Base-by-base conservation (phyloP, 2,797 vertebrate genomes). In the Acanthurus lineatus region DNA sequence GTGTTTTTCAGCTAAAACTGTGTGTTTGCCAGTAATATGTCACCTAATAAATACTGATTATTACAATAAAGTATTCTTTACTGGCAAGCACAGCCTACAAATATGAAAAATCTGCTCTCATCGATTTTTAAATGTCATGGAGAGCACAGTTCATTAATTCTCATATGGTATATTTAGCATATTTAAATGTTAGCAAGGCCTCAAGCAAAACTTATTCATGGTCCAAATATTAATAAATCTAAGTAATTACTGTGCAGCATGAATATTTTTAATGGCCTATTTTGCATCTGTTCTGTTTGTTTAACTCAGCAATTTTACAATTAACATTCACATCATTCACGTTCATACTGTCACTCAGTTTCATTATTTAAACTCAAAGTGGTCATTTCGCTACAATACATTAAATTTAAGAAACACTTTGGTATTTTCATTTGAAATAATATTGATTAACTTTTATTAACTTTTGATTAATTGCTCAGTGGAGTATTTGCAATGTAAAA, bases 131-230 rank as follows among this genome's bases (percentile, higher is more conserved):
- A 77, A 82, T 79, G 76, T 77, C 60, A 68, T 20, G 19, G 15
- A 58, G 64, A 83, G 76, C 1, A 35, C 35, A 45, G 45, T 42
- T n/a, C 20, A 71, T 72, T 61, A 28, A 63, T 85, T 73, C 28
- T 56, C 25, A 54, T 64, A 25, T 44, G 35, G 35, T 38, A 25
- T 47, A 56, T 63, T 87, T 79, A 69, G 47, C 76, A 83, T 82
- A 62, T 87, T 83, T 3, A 79, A 86, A 87, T 77, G 74, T 81
- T 58, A 73, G 17, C 14, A 66, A 45, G 8, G 71, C 82, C 72
- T 86, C 25, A 10, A 79, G 83, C 76, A 12, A 83, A 76, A 74
- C 3, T 0, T 57, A 73, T 51, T 77, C 42, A 67, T 42, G 47
- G 25, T 42, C n/a, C 60, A 54, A 71, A 62, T 70, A 52, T 63